Evolutionary conservation across 2,888 invertebrate species (phyloP).

Genomic region (Tipula vernalis): DNA sequence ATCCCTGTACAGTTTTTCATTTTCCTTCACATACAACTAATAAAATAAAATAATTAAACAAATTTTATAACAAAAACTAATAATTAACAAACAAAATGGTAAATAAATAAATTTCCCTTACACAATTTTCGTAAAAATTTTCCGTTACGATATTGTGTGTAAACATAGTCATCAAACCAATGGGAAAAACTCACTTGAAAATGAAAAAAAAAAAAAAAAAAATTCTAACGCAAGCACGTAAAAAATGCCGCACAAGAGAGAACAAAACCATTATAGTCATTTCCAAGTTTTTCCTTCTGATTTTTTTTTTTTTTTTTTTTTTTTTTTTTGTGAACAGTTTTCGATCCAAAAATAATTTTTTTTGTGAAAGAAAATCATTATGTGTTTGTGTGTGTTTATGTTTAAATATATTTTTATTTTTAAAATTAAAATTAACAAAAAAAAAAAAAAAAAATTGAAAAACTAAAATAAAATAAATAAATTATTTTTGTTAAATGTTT

Average conservation of each 20-base stretch:
- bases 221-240: neutral
- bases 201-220: neutral
- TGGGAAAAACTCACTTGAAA: neutral
- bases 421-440: slow-evolving; percentile 5
- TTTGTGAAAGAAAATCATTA: neutral
- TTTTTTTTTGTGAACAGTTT: neutral
- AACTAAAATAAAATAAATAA: neutral
- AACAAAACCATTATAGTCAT: neutral
- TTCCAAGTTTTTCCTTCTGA: neutral
- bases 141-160: neutral
- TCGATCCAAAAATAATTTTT: slow-evolving; percentile 6
- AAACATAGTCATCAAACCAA: neutral
- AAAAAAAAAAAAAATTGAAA: neutral
- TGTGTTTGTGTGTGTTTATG: neutral
- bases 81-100: neutral
- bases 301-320: too few species aligned
- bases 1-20: too few species aligned
- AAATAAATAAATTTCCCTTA: neutral
- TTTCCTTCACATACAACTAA: neutral
- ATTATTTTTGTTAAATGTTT: neutral
- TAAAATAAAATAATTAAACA: neutral
- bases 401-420: neutral
- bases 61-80: neutral
- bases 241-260: neutral
- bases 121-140: neutral